These are phyloP conservation scores for Limosa lapponica DNA, from an alignment of 2,797 vertebrate genomes.

Conservation along the genomic window DNA sequence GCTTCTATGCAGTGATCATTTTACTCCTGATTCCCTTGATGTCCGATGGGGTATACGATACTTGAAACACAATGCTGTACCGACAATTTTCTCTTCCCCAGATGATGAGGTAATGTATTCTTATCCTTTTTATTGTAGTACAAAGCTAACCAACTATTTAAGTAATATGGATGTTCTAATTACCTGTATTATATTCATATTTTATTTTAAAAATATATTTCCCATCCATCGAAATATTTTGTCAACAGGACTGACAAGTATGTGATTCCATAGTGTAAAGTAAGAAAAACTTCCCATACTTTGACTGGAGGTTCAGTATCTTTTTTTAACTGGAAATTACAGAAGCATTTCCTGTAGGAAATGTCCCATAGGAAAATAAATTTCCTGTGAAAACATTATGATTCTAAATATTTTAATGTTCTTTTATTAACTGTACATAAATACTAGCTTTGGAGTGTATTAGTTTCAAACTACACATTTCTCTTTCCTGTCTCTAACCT, in stretches of 20 bases:
- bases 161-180: not conserved
- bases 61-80: slow-evolving; percentile 86
- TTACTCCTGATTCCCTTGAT: slow-evolving; percentile 88
- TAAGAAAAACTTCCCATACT: not conserved
- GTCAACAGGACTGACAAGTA: not conserved
- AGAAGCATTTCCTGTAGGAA: not conserved
- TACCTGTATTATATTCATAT: not conserved
- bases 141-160: not conserved
- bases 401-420: not conserved
- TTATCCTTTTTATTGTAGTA: not conserved
- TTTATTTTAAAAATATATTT: not conserved
- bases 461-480: not conserved
- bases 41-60: slow-evolving; percentile 90
- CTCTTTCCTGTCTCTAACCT: not conserved
- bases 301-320: not conserved
- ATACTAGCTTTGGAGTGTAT: not conserved
- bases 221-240: not conserved
- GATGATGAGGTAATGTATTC: slow-evolving; percentile 76
- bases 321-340: not conserved
- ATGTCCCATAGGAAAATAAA: not conserved
- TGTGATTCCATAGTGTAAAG: not conserved
- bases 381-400: not conserved
- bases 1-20: slow-evolving; percentile 89
- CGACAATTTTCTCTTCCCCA: slow-evolving; percentile 83
- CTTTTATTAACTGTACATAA: not conserved